These are phyloP conservation scores for Carollia perspicillata DNA, from an alignment of 2,113 vertebrate species.

Conservation along the genomic window DNA sequence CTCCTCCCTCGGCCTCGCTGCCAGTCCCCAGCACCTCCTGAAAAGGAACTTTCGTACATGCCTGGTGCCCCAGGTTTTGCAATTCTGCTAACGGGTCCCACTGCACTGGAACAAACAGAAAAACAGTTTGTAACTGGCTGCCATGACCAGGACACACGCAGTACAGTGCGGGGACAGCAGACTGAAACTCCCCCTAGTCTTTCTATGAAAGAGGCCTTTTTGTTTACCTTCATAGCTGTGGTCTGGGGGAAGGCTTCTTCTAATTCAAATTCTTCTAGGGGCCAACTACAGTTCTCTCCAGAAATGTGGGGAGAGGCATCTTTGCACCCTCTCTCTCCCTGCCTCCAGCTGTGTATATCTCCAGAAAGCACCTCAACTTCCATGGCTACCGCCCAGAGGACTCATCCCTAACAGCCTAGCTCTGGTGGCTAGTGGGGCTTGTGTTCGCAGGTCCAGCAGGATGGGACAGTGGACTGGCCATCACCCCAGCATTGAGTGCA, in stretches of 20 bases:
- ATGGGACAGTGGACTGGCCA: not conserved
- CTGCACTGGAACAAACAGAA: not conserved
- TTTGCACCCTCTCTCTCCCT: not conserved
- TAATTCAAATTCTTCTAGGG: not conserved
- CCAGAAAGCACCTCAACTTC: not conserved
- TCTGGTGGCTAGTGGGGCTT: not conserved
- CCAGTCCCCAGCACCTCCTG: not conserved
- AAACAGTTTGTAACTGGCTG: not conserved
- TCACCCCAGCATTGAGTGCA: not conserved
- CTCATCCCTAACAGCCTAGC: not conserved
- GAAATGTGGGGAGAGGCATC: not conserved
- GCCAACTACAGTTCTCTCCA: not conserved
- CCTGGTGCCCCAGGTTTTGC: not conserved
- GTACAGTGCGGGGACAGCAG: not conserved
- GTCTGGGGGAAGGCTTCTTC: not conserved
- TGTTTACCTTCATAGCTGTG: not conserved
- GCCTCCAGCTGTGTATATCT: not conserved
- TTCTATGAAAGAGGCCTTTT: not conserved
- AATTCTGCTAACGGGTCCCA: not conserved
- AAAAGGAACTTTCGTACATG: not conserved
- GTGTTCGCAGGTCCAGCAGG: not conserved
- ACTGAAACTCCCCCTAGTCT: not conserved
- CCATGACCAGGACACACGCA: not conserved
- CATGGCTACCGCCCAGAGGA: not conserved
- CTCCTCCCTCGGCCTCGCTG: not conserved